Base-by-base conservation (phyloP, 2,113 vertebrate genomes). In the Platysteira castanea region DNA sequence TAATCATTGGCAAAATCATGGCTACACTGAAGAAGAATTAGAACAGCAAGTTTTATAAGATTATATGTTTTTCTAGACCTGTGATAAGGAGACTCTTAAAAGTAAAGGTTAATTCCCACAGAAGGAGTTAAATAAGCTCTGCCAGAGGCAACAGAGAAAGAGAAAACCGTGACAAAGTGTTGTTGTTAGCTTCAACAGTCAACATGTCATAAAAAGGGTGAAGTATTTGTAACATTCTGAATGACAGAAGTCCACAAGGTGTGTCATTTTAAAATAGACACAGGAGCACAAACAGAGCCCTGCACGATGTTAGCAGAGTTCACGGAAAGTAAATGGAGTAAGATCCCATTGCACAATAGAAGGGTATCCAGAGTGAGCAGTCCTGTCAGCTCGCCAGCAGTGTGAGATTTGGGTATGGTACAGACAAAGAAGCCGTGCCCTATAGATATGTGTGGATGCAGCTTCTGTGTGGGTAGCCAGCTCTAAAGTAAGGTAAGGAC, bases 151-250 rank as follows among this genome's bases (percentile, higher is more conserved):
- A 89, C 17, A 92, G 56, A 88, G 68, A 91, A 86, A 61, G 35
- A 91, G 52, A 95, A 92, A 91, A 87, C 41, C 21, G 41, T 63
- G 80, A 89, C 60, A 74, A 79, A 96, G 2, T 80, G 47, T 16
- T 94, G 60, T 60, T 82, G 11, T 67, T 85, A 73, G 23, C 44
- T 89, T 88, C 2, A 2, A 75, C n/a, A 84, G 75, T 89, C 86
- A 88, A 88, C 41, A 65, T 93, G 82, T 54, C 88, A 91, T 91
- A 70, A 87, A 87, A 84, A 92, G 46, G 76, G 89, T 77, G 80
- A 97, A 96, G 49, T 86, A 95, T 97, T 90, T 90, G 87, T 93
- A 97, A 96, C 93, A 96, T 97, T 96, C 71, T 96, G 83, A 94
- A 82, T 93, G 60, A 93, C 69, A 95, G 79, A 84, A 69, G 54